phyloP scores from a whole-genome alignment of 2,888 invertebrate species.

The Schizaphis graminum region DNA sequence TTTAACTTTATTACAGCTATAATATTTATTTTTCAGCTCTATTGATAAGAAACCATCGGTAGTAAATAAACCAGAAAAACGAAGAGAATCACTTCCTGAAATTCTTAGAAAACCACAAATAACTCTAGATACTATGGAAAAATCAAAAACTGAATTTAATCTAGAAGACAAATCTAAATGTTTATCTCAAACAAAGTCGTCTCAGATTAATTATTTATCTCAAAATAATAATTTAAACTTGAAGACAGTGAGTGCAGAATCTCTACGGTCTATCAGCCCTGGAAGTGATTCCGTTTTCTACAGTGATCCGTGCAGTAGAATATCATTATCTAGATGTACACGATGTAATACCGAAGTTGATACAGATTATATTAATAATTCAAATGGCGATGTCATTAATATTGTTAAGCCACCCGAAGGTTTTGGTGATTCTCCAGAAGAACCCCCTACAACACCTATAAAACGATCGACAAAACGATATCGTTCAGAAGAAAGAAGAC shows the following conservation, averaged over 20 bases:
- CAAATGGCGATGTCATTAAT: conserved; percentile 71
- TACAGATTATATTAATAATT: conserved; percentile 26
- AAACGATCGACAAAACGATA: conserved; percentile 80
- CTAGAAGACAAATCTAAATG: conserved; percentile 32
- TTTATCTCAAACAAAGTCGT: background rate
- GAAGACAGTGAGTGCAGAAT: conserved; percentile 89
- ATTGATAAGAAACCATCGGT: conserved; percentile 36
- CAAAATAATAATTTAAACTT: conserved; percentile 71
- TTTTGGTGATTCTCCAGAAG: conserved; percentile 86
- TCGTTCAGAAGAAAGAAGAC: conserved; percentile 82
- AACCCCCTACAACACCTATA: conserved; percentile 70
- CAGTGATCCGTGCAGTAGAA: conserved; percentile 68
- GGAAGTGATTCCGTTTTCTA: conserved; percentile 93
- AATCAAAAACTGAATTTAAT: conserved; percentile 14
- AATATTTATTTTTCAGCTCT: conserved; percentile 25
- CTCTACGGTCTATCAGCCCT: conserved; percentile 88
- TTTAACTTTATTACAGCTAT: background rate
- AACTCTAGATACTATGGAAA: background rate
- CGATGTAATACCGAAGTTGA: conserved; percentile 46
- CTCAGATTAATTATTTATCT: background rate
- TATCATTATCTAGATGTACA: conserved; percentile 53
- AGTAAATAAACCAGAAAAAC: conserved; percentile 42
- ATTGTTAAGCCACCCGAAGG: conserved; percentile 91
- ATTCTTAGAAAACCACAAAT: conserved; percentile 39
- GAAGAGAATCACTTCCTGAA: conserved; percentile 60